Evolutionary conservation across 2,888 invertebrate species (phyloP).

Genomic region (Dicycla oo): DNA sequence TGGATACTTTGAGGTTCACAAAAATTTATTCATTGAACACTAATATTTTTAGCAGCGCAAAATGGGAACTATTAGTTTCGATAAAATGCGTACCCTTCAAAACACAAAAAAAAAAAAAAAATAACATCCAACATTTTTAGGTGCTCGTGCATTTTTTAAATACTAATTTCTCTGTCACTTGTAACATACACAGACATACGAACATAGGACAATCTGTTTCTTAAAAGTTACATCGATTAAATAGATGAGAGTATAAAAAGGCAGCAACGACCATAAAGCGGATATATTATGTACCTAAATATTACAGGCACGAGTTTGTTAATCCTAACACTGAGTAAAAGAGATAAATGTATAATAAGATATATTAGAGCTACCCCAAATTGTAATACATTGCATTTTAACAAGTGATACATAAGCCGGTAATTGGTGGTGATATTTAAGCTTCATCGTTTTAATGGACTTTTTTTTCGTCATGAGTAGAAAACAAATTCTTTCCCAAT

Average conservation of each 20-base stretch:
- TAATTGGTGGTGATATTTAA: constrained; percentile 34
- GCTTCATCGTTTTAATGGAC: not conserved
- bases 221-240: constrained; percentile 60
- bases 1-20: not conserved
- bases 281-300: constrained; percentile 66
- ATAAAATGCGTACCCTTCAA: not conserved
- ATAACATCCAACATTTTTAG: not conserved
- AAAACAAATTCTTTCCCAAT: not conserved
- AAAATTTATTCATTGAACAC: too few relatives aligned
- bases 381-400: constrained; percentile 59
- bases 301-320: constrained; percentile 77
- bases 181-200: constrained; percentile 47
- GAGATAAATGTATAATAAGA: constrained; percentile 64
- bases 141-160: not conserved
- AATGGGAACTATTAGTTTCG: not conserved
- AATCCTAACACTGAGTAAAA: constrained; percentile 74
- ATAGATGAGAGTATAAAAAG: constrained; percentile 66
- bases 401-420: constrained; percentile 53
- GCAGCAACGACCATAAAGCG: constrained; percentile 64
- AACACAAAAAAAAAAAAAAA: not conserved
- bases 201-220: constrained; percentile 46
- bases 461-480: not conserved
- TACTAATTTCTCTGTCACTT: constrained; percentile 35
- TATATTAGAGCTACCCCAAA: constrained; percentile 54
- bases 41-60: not conserved